Percentiles rank a stretch among this genome's conserved stretches.
phyloP scores from a whole-genome alignment of 2,888 invertebrate species.

The Dermolepida albohirtum region DNA sequence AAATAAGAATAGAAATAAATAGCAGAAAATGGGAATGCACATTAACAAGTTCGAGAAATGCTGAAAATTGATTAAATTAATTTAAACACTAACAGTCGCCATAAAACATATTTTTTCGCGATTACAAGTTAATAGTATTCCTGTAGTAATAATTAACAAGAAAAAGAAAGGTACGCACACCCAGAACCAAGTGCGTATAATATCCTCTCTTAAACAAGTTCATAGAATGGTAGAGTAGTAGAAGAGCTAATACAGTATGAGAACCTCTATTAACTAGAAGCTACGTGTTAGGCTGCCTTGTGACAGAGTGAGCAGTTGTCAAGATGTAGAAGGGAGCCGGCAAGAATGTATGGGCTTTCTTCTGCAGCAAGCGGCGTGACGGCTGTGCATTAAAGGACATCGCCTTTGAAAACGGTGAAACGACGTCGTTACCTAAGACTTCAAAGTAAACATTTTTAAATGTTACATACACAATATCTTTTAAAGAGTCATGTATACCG shows the following conservation, averaged over 20 bases:
- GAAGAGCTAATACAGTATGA: conserved; percentile 3
- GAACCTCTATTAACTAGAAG: conserved; percentile 18
- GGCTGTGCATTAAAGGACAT: conserved; percentile 23
- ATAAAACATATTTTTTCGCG: too few species aligned
- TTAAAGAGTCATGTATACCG: conserved; percentile 10
- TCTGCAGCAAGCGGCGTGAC: conserved; percentile 38
- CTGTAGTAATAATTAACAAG: too few species aligned
- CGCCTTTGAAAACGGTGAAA: conserved; percentile 10
- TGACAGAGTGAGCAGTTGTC: too few species aligned
- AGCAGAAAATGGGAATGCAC: too few species aligned
- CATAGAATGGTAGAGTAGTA: neutral
- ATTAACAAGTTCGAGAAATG: too few species aligned
- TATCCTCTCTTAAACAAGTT: too few species aligned
- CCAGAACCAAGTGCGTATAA: too few species aligned
- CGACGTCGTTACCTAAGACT: conserved; percentile 12
- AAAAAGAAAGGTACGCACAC: too few species aligned
- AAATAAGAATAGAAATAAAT: too few species aligned
- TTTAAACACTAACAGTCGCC: too few species aligned
- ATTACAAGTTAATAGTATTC: too few species aligned
- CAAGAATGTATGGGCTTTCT: conserved; percentile 32
- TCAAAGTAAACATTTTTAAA: conserved; percentile 34
- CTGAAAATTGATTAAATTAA: too few species aligned
- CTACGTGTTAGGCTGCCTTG: conserved; percentile 1
- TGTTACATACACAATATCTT: conserved; percentile 24
- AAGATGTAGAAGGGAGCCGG: conserved; percentile 8